phyloP scores from a whole-genome alignment of 1,140 invertebrate genomes.

The Cherax destructor region DNA sequence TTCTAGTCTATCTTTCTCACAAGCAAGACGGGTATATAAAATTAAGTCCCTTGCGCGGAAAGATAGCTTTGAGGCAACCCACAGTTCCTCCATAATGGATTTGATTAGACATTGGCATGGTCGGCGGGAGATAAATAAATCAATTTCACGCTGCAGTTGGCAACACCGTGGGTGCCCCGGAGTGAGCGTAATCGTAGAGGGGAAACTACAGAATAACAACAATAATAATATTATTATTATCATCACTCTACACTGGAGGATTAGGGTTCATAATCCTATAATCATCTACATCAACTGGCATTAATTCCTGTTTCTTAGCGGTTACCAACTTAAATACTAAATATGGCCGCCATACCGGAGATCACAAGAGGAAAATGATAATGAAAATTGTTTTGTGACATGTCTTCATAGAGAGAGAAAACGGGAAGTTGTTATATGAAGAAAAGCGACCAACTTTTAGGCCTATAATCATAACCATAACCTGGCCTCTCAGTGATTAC shows the following conservation, averaged over 20 bases:
- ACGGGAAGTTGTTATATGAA: too few species aligned
- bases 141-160: neutral
- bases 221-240: neutral
- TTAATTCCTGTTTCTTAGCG: too few species aligned
- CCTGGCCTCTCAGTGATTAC: too few species aligned
- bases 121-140: neutral
- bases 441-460: too few species aligned
- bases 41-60: neutral
- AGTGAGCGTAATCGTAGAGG: neutral
- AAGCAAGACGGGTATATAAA: neutral
- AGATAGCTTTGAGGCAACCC: neutral
- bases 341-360: too few species aligned
- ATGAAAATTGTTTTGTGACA: too few species aligned
- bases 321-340: too few species aligned
- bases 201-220: neutral
- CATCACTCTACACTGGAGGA: neutral
- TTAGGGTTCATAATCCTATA: too few species aligned
- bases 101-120: neutral
- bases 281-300: too few species aligned
- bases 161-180: neutral
- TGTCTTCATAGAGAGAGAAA: too few species aligned
- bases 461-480: too few species aligned
- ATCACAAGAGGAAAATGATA: too few species aligned
- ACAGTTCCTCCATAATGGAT: neutral
- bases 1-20: neutral